A percentile compares a stretch with the other conserved stretches of the same genome.
phyloP scores from a whole-genome alignment of 2,797 vertebrate genomes.

The Oreonectes daqikongensis region DNA sequence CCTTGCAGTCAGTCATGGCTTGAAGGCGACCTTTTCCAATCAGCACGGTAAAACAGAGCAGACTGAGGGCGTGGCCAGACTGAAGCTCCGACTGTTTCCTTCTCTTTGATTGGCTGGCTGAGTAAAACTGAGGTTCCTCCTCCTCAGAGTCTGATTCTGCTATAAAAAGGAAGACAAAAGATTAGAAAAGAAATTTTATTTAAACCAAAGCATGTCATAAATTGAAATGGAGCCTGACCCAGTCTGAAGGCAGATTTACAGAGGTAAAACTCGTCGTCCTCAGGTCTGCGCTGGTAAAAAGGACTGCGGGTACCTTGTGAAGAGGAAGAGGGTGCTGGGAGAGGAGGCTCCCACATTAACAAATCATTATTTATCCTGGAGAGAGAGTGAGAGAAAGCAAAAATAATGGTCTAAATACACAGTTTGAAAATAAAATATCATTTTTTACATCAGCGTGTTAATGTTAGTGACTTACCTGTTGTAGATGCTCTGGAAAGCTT shows the following conservation, averaged over 20 bases:
- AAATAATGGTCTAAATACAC: neutral
- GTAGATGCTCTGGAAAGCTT: slow-evolving; percentile 89
- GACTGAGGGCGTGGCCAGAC: slow-evolving; percentile 76
- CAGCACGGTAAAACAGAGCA: slow-evolving; percentile 80
- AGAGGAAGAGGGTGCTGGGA: slow-evolving; percentile 63
- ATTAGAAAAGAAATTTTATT: neutral
- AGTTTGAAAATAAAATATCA: neutral
- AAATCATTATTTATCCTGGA: slow-evolving; percentile 91
- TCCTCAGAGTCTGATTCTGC: slow-evolving; percentile 92
- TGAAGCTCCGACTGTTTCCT: slow-evolving; percentile 61
- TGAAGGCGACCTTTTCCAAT: slow-evolving; percentile 86
- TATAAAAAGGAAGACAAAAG: neutral
- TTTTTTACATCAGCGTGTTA: neutral
- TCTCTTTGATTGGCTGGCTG: slow-evolving; percentile 70
- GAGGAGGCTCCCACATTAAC: slow-evolving; percentile 88
- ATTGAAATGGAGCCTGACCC: slow-evolving; percentile 70
- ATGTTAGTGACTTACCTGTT: slow-evolving; percentile 78
- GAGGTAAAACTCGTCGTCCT: slow-evolving; percentile 80
- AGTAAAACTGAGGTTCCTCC: slow-evolving; percentile 83
- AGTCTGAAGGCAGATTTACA: slow-evolving; percentile 89
- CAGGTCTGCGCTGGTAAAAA: slow-evolving; percentile 57
- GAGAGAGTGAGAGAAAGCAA: slow-evolving; percentile 1
- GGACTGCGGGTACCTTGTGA: slow-evolving; percentile 46
- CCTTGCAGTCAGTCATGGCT: slow-evolving; percentile 85
- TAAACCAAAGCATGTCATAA: neutral